Evolutionary conservation across 2,797 vertebrate genomes (phyloP).

Genomic region (Sebastes vulpes): DNA sequence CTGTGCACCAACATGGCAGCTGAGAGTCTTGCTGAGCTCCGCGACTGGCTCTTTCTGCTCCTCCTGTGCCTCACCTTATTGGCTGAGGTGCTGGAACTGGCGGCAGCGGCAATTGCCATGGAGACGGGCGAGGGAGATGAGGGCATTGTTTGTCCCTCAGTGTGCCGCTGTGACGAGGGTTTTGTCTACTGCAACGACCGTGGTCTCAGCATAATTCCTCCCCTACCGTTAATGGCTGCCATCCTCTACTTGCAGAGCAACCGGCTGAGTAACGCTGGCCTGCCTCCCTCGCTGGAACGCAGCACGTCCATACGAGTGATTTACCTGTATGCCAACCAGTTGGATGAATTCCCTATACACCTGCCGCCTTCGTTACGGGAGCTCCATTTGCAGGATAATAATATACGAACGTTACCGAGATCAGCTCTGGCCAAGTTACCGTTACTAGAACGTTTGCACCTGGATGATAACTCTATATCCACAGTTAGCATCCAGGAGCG

Average conservation of each 20-base stretch:
- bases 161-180: constrained; percentile 93
- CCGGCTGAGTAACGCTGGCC: constrained; percentile 91
- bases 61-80: constrained; percentile 92
- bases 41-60: constrained; percentile 93
- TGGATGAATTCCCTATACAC: constrained; percentile 93
- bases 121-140: constrained; percentile 85
- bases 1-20: constrained; percentile 82
- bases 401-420: constrained; percentile 91
- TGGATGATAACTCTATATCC: constrained; percentile 97
- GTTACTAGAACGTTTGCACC: constrained; percentile 93
- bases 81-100: constrained; percentile 90
- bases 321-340: constrained; percentile 94
- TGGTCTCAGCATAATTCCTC: constrained; percentile 91
- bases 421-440: constrained; percentile 91
- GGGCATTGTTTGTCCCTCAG: constrained; percentile 89
- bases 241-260: constrained; percentile 99
- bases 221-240: constrained; percentile 91
- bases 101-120: constrained; percentile 86
- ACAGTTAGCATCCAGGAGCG: constrained; percentile 96
- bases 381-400: constrained; percentile 97
- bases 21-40: constrained; percentile 89
- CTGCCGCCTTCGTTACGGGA: constrained; percentile 92
- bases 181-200: constrained; percentile 98
- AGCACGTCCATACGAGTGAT: constrained; percentile 90
- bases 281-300: constrained; percentile 88